Evolutionary conservation across 2,113 vertebrate genomes (phyloP), one percentile per base, ranked within the genome.

Genomic region (Zapornia atra): DNA sequence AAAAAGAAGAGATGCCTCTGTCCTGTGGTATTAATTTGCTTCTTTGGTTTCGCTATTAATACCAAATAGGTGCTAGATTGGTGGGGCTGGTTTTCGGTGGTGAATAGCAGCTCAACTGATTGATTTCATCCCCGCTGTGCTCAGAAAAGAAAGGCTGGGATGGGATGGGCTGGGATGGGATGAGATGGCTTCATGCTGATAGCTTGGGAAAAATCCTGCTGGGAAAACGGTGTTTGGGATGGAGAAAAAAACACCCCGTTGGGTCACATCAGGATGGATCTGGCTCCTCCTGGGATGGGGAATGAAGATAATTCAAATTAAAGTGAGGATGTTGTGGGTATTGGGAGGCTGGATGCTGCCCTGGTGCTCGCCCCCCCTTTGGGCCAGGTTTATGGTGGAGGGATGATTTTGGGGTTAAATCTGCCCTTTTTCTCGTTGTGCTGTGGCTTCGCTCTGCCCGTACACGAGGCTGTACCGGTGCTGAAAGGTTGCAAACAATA

Each of bases 21-120:
- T 86, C 97, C 97, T 88, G 97, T 5, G 90, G 96, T 82, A 91
- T 83, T 96, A 71, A 93, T 85, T 93, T 94, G 96, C 90, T 96
- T 92, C 70, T 95, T 96, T 98, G 97, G 98, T 98, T 98, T 98
- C 98, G 94, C 78, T 98, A 98, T 98, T 98, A 98, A 97, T 97
- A 93, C 66, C 36, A 81, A 78, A 94, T 82, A 73, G 82, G 88
- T 92, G 96, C 82, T 66, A 90, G 92, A 95, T 98, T 70, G 96
- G 96, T 29, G 75, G 97, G 71, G 24, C 92, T 95, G 84, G 92
- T 97, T 98, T 97, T 97, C 88, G 83, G 96, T 91, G 94, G 92
- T 96, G 95, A 98, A 94, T 97, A 88, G 19, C 80, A 79, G 94
- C 83, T 93, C 87, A 63, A 79, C 59, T 76, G 94, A 90, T 97